These are phyloP conservation scores for Amblyopsis hoosieri DNA, from an alignment of 2,797 vertebrate species.

Conservation along the genomic window DNA sequence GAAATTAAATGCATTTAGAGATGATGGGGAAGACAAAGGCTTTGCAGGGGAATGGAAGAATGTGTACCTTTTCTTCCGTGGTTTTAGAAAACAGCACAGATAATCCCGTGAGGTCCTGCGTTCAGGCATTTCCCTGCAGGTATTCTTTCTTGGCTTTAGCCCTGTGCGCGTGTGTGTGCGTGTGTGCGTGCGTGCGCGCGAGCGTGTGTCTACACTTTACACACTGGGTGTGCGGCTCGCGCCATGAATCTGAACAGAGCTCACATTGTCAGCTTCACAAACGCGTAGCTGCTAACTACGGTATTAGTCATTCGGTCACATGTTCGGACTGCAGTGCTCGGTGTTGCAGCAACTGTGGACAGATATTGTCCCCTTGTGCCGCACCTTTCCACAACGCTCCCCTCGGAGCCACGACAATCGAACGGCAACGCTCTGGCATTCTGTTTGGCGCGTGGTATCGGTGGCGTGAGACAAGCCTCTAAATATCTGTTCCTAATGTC, in stretches of 20 bases:
- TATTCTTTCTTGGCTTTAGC: slow-evolving; percentile 13
- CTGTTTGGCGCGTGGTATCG: too few relatives aligned
- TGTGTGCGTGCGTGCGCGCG: not conserved
- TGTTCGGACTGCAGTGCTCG: slow-evolving; percentile 6
- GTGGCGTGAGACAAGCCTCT: too few relatives aligned
- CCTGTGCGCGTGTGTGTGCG: slow-evolving; percentile 8
- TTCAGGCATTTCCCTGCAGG: slow-evolving; percentile 47
- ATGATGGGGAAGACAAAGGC: slow-evolving; percentile 8
- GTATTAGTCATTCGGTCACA: slow-evolving; percentile 20
- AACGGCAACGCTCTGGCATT: too few relatives aligned
- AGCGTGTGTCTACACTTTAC: not conserved
- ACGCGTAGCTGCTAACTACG: not conserved
- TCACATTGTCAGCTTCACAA: not conserved
- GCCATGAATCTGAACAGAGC: too few relatives aligned
- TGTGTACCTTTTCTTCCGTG: slow-evolving; percentile 14
- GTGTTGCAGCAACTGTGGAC: too few relatives aligned
- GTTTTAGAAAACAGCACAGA: slow-evolving; percentile 49
- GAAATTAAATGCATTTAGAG: slow-evolving; percentile 17
- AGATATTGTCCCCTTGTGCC: too few relatives aligned
- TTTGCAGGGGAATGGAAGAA: slow-evolving; percentile 12
- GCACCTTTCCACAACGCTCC: too few relatives aligned
- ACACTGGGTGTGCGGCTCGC: too few relatives aligned
- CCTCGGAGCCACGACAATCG: too few relatives aligned
- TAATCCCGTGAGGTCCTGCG: slow-evolving; percentile 43
- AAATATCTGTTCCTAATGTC: too few relatives aligned